Percentiles rank a stretch among this genome's conserved stretches.
Conservation (phyloP, 1,140 invertebrate genomes). For the Drosophila equinoxialis region DNA sequence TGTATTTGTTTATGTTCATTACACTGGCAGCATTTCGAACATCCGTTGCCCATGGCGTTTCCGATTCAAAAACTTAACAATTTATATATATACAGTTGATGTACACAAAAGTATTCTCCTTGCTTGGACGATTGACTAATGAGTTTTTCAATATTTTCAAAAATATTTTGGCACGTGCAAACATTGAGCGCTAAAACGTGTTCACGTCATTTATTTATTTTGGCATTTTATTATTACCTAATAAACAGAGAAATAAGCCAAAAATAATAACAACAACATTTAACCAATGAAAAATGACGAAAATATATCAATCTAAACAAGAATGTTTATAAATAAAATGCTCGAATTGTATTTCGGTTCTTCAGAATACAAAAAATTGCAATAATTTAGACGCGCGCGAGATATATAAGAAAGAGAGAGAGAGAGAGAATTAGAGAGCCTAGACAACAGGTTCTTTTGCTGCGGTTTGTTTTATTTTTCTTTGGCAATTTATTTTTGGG, state of each 20-base stretch:
- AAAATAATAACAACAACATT: constrained; percentile 34
- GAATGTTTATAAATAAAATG: constrained; percentile 77
- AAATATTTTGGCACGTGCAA: constrained; percentile 33
- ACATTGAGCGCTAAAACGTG: neutral
- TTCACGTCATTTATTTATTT: constrained; percentile 52
- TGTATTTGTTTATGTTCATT: constrained; percentile 79
- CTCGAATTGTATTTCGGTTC: constrained; percentile 57
- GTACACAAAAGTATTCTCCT: neutral
- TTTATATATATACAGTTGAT: neutral
- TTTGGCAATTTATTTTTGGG: constrained; percentile 68
- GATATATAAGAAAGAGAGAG: constrained; percentile 4
- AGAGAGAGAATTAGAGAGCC: constrained; percentile 11
- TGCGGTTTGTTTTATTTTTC: constrained; percentile 17
- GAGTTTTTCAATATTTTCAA: neutral
- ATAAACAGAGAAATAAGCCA: constrained; percentile 42
- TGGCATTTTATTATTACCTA: constrained; percentile 56
- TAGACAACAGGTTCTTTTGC: constrained; percentile 22
- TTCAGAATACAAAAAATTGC: constrained; percentile 27
- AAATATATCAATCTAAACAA: constrained; percentile 69
- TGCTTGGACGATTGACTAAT: neutral
- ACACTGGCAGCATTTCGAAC: constrained; percentile 81
- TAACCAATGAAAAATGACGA: constrained; percentile 52
- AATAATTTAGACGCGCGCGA: constrained; percentile 51
- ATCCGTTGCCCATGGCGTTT: constrained; percentile 80
- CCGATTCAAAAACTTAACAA: constrained; percentile 7